Evolutionary conservation across 2,888 invertebrate species (phyloP).

Genomic region (Lysandra coridon): DNA sequence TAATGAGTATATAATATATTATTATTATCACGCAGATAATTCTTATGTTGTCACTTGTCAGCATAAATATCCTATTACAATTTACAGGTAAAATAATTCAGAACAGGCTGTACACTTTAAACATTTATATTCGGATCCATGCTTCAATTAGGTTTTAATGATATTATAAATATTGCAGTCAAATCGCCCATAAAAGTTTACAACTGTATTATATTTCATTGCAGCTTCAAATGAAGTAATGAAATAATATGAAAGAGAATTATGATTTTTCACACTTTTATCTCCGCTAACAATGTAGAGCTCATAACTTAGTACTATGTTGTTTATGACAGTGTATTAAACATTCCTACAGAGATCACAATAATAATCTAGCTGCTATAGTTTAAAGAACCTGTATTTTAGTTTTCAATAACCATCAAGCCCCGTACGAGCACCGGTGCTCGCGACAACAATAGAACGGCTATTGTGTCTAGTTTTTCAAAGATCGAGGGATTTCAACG

Average conservation of each 20-base stretch:
- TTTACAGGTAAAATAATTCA: too few relatives aligned
- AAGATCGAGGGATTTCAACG: too few relatives aligned
- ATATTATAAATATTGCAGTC: neutral
- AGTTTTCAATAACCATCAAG: neutral
- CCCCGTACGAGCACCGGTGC: too few relatives aligned
- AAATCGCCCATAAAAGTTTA: constrained; percentile 36
- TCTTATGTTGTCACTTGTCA: too few relatives aligned
- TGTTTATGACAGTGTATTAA: constrained; percentile 19
- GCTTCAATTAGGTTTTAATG: neutral
- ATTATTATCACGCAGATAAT: too few relatives aligned
- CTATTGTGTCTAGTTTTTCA: too few relatives aligned
- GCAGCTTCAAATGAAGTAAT: constrained; percentile 7
- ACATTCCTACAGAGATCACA: neutral
- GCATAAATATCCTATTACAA: too few relatives aligned
- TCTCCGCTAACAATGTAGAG: constrained; percentile 18
- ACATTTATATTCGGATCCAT: too few relatives aligned
- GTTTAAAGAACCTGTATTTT: neutral
- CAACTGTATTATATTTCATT: constrained; percentile 3
- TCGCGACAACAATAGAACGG: too few relatives aligned
- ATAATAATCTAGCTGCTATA: neutral
- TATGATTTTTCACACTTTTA: constrained; percentile 27
- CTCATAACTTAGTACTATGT: constrained; percentile 1
- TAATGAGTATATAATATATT: too few relatives aligned
- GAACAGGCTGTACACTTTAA: too few relatives aligned
- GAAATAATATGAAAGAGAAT: neutral